Evolutionary conservation across 1,140 invertebrate genomes (phyloP), one percentile per base, ranked within the genome.

Genomic region (Neotoxoptera formosana): DNA sequence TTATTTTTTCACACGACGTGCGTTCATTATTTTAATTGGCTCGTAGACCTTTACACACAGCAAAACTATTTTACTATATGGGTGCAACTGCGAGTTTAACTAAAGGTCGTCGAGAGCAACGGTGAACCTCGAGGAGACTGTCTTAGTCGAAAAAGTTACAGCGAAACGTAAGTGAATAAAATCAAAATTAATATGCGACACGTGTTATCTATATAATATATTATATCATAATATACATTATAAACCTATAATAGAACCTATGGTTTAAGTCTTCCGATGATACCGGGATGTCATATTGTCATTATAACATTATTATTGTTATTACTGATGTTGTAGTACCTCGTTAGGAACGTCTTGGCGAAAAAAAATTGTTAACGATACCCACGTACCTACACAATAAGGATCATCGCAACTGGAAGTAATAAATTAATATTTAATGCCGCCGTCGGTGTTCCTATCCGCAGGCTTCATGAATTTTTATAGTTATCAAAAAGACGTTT

Each of bases 401-500:
- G n/a, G 48, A 89, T 56, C 51, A 56, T 89, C 53, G 89, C 53
- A 45, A 90, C 56, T 90, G 89, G 56, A 90, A 67, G 89, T 67
- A 90, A 90, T 90, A 90, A 90, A 90, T 67, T 90, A 60, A 67
- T 90, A 90, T 67, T 67, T 90, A 90, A 90, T 90, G 53, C 89
- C 14, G 48, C 23, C 91, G 91, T 17, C 91, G 81, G 91, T 86
- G 81, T 86, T 81, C 48, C 47, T 81, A 92, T 92, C 41, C 45
- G 20, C 48, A 36, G 41, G 76, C 81, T 84, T 93, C 76, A 53
- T 93, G 91, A 93, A 93, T 93, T 93, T 93, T 93, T 93, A 93
- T 93, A 30, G 91, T 86, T 93, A 93, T 93, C 91, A 86, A 93
- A 83, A 76, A 51, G 76, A 53, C 81, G 30, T 84, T 93, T 93